These are phyloP conservation scores for Patagioenas fasciata DNA, from an alignment of 2,113 vertebrate genomes.

Conservation along the genomic window DNA sequence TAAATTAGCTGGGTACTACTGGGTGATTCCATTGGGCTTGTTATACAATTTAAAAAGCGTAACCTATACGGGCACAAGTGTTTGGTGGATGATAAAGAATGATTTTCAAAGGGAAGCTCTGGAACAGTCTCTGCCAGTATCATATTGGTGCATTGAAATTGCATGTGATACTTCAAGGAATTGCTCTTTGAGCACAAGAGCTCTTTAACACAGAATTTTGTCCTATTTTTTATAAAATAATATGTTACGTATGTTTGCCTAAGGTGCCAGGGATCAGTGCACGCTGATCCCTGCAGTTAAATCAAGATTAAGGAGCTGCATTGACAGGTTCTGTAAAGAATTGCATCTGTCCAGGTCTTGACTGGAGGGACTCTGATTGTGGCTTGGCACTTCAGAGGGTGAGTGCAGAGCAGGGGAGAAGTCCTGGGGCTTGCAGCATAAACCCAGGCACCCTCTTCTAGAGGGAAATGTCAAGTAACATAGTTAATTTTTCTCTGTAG, in stretches of 20 bases:
- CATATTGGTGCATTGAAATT: neutral
- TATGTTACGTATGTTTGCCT: neutral
- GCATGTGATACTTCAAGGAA: neutral
- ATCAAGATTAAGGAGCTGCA: neutral
- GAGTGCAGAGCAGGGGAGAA: neutral
- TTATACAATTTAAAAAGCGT: neutral
- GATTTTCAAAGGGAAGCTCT: neutral
- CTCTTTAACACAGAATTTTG: neutral
- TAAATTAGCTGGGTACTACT: neutral
- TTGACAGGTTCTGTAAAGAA: slow-evolving; percentile 9
- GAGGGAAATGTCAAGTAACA: neutral
- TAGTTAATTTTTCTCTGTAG: neutral
- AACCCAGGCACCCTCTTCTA: neutral
- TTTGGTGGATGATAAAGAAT: neutral
- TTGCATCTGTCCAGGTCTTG: neutral
- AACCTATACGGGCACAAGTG: neutral
- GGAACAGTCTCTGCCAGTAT: neutral
- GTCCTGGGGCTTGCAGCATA: neutral
- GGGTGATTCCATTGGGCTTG: neutral
- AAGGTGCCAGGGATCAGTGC: neutral
- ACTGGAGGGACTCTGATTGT: neutral
- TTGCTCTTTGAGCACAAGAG: neutral
- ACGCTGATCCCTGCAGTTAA: slow-evolving; percentile 11
- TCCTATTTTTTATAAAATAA: neutral
- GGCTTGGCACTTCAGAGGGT: neutral